Evolutionary conservation across 2,113 vertebrate genomes (phyloP).

Genomic region (Perognathus longimembris): DNA sequence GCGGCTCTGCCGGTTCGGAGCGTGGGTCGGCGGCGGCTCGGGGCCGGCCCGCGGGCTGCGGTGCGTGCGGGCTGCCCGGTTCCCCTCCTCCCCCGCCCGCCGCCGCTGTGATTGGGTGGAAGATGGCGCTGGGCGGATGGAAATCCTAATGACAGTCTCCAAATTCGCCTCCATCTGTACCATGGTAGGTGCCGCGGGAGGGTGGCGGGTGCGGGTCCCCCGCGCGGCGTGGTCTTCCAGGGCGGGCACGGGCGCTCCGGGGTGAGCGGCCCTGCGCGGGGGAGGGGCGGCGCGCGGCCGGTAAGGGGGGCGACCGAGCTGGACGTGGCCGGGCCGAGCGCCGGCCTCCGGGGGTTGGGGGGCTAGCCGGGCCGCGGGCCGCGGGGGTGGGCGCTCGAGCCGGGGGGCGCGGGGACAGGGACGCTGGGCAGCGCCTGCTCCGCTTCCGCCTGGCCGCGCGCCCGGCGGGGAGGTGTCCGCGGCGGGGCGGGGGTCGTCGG

Average conservation of each 20-base stretch:
- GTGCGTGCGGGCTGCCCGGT: constrained; percentile 59
- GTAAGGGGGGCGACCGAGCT: neutral
- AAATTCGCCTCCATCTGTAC: constrained; percentile 99
- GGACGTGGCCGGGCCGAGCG: neutral
- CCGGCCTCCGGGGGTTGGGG: neutral
- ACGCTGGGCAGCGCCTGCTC: neutral
- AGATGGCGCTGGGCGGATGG: constrained; percentile 98
- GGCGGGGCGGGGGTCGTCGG: neutral
- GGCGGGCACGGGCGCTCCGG: neutral
- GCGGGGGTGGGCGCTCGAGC: neutral
- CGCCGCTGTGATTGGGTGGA: constrained; percentile 90
- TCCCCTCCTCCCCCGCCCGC: constrained; percentile 70
- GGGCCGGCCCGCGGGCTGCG: constrained; percentile 66
- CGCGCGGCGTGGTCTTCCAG: neutral
- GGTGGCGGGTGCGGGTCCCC: neutral
- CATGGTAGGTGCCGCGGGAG: constrained; percentile 91
- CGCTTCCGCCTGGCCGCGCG: neutral
- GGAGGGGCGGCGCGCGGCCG: neutral
- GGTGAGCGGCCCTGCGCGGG: neutral
- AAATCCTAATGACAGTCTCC: constrained; percentile 99
- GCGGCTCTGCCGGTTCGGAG: constrained; percentile 14
- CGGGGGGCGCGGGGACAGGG: neutral
- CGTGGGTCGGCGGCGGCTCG: constrained; percentile 61
- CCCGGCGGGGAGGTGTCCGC: neutral
- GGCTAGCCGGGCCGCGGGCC: neutral